Evolutionary conservation across 2,888 invertebrate species (phyloP), one percentile per base, ranked within the genome.

Genomic region (Pseudococcus longispinus): DNA sequence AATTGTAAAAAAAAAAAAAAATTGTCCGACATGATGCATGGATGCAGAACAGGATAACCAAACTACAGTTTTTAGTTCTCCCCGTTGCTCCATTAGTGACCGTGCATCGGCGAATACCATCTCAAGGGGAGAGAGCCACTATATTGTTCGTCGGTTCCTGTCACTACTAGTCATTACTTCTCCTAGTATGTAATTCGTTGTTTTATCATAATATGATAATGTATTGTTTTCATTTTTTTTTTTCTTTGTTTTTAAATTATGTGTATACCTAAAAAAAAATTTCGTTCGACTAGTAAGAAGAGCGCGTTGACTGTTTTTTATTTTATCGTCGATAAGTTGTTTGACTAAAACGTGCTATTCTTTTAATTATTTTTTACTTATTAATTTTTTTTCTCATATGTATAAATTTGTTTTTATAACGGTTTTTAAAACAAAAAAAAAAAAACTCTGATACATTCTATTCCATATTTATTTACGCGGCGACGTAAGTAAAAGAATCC

Each of bases 131-230:
- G 87, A 87, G 87, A 87, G 87, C 70, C 83, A 83, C 87, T 87
- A 87, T 83, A 87, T 83, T 83, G 46, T 87, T 83, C 83, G 70
- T 70, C 51, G 70, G 83, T 87, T 42, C 65, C 60, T 60, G 65
- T 60, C 87, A 88, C 87, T 88, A 87, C 87, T 88, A 88, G 85
- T 83, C 80, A 85, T 88, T 88, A 85, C 87, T 85, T 88, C 85
- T 87, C 87, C 84, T 88, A 86, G 84, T 88, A 88, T 88, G 82
- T 87, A 87, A 85, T 85, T 85, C 85, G 85, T 85, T 85, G 85
- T 85, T 85, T 65, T 84, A 55, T 84, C 84, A 55, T 74, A 74
- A 37, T 74, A 74, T 74, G 74, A 74, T 37, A 37, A 37, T 84
- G 51, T 84, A 51, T 84, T 84, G 51, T 84, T 84, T 84, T 84